Evolutionary conservation across 1,140 invertebrate species (phyloP).

Genomic region (Brachionus paranguensis): DNA sequence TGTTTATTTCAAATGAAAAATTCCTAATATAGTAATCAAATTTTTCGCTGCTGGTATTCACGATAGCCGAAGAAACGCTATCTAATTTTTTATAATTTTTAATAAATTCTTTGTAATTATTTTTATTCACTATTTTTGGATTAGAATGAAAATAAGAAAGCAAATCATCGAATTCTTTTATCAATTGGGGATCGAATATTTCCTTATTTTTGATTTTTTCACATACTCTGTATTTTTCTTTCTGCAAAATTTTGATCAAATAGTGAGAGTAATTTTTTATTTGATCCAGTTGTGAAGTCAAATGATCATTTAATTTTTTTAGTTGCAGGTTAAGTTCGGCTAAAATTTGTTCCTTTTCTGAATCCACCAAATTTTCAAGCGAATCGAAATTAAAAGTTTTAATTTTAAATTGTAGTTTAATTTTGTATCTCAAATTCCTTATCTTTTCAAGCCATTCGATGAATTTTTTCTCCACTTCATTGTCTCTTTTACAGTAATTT

Average conservation of each 20-base stretch:
- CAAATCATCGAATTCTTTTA: slow-evolving; percentile 1
- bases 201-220: background rate
- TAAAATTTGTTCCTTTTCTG: background rate
- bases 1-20: background rate
- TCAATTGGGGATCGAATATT: background rate
- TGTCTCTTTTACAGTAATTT: background rate
- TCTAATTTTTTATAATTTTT: background rate
- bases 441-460: background rate
- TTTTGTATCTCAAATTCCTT: background rate
- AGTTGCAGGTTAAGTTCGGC: background rate
- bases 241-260: background rate
- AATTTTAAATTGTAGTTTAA: background rate
- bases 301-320: background rate
- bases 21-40: background rate
- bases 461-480: background rate
- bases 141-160: background rate
- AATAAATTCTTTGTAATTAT: background rate
- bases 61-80: background rate
- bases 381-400: background rate
- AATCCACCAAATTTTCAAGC: background rate
- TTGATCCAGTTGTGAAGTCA: background rate
- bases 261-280: background rate
- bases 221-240: background rate
- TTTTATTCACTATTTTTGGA: slow-evolving; percentile 2
- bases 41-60: background rate